Evolutionary conservation across 2,113 vertebrate species (phyloP).

Genomic region (Anoura caudifer): DNA sequence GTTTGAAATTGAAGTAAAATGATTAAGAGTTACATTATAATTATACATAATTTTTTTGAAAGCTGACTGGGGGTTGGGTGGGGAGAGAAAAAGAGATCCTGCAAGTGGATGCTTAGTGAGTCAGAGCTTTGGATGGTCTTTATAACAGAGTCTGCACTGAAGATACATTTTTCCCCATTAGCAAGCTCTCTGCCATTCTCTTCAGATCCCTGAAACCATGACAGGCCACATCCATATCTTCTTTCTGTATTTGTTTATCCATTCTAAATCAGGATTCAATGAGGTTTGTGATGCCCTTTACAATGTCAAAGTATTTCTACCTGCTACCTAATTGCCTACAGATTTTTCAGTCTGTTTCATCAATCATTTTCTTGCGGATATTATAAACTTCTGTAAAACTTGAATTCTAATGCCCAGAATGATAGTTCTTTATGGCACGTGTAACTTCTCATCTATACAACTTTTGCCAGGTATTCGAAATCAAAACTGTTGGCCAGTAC

Average conservation of each 20-base stretch:
- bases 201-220: not conserved
- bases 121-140: not conserved
- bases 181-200: not conserved
- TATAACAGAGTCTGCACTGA: not conserved
- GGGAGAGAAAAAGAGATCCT: not conserved
- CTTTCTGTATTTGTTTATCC: not conserved
- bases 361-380: not conserved
- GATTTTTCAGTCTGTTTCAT: not conserved
- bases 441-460: not conserved
- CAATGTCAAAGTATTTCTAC: not conserved
- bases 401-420: constrained; percentile 21
- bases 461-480: constrained; percentile 13
- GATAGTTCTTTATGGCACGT: constrained; percentile 7
- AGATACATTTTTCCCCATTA: not conserved
- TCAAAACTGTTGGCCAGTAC: not conserved
- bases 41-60: not conserved
- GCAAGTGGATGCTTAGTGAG: not conserved
- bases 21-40: not conserved
- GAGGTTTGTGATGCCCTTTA: not conserved
- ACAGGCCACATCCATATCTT: not conserved
- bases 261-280: not conserved
- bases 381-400: not conserved
- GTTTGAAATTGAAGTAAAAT: not conserved
- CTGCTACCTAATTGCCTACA: not conserved
- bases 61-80: not conserved